Percentiles rank a stretch among this genome's conserved stretches.
phyloP scores from a whole-genome alignment of 1,140 invertebrate genomes.

The Drosophila biarmipes region DNA sequence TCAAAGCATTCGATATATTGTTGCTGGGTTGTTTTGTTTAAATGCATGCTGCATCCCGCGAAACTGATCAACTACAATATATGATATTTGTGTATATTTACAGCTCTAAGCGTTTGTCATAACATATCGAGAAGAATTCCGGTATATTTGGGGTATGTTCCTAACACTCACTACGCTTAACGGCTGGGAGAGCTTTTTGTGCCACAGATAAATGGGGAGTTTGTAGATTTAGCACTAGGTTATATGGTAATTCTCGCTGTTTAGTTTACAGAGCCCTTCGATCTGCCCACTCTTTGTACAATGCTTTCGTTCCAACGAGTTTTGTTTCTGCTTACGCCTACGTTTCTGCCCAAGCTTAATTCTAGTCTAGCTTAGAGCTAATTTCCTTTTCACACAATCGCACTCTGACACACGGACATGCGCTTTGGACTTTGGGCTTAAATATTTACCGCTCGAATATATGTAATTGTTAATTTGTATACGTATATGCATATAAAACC shows the following conservation, averaged over 20 bases:
- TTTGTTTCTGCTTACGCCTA: slow-evolving; percentile 18
- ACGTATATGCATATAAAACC: slow-evolving; percentile 74
- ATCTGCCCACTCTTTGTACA: slow-evolving; percentile 56
- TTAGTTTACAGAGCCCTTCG: slow-evolving; percentile 15
- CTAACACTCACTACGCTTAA: slow-evolving; percentile 25
- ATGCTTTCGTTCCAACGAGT: slow-evolving; percentile 49
- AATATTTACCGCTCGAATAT: slow-evolving; percentile 60
- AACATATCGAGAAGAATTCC: slow-evolving; percentile 54
- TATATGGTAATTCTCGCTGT: slow-evolving; percentile 49
- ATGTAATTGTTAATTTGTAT: slow-evolving; percentile 59
- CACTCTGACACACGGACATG: slow-evolving; percentile 45
- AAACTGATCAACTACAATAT: slow-evolving; percentile 56
- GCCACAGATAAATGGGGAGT: slow-evolving; percentile 43
- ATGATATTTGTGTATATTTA: slow-evolving; percentile 64
- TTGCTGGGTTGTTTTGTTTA: slow-evolving; percentile 51
- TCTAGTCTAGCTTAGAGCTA: slow-evolving; percentile 67
- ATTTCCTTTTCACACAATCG: slow-evolving; percentile 32
- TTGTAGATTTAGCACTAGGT: slow-evolving; percentile 41
- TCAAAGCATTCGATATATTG: slow-evolving; percentile 77
- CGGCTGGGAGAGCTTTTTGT: slow-evolving; percentile 36
- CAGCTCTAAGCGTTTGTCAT: slow-evolving; percentile 66
- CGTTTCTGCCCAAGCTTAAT: slow-evolving; percentile 38
- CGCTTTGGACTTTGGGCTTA: slow-evolving; percentile 80
- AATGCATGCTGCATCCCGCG: slow-evolving; percentile 66
- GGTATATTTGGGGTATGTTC: slow-evolving; percentile 10